Percentiles rank a stretch among this genome's conserved stretches.
phyloP scores from a whole-genome alignment of 2,113 vertebrate genomes.

The Suricata suricatta region DNA sequence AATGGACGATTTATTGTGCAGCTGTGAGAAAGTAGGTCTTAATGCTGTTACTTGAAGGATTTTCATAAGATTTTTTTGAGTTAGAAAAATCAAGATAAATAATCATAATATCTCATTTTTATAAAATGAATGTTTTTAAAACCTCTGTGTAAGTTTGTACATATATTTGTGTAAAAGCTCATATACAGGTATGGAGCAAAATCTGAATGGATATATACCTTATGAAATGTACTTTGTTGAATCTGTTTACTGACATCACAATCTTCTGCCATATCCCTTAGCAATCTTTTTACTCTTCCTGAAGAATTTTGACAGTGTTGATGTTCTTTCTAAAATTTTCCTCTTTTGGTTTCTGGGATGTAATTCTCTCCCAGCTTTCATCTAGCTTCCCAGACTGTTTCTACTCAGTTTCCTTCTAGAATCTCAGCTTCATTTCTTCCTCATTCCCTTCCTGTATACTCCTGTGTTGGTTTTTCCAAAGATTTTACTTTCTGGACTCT shows the following conservation, averaged over 20 bases:
- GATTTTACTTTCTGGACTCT: conserved; percentile 3
- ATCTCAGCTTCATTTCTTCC: background rate
- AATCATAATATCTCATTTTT: conserved; percentile 18
- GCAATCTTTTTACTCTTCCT: background rate
- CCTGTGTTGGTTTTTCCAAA: conserved; percentile 5
- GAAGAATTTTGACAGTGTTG: background rate
- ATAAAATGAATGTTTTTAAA: conserved; percentile 21
- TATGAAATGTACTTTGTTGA: background rate
- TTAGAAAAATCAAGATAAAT: conserved; percentile 31
- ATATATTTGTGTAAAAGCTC: background rate
- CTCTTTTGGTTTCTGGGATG: background rate
- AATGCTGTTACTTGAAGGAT: background rate
- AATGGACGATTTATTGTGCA: background rate
- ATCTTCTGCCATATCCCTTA: background rate
- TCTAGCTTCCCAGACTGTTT: background rate
- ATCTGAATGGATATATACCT: background rate
- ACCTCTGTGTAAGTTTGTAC: background rate
- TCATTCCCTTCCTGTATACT: background rate
- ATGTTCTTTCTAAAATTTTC: background rate
- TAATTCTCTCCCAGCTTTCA: background rate
- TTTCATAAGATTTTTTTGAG: conserved; percentile 8
- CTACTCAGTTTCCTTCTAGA: conserved; percentile 14
- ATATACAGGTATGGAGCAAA: background rate
- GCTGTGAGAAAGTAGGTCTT: background rate
- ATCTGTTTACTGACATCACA: background rate